These are phyloP conservation scores for Leucophenga montana DNA, from an alignment of 2,888 invertebrate genomes.

Conservation along the genomic window DNA sequence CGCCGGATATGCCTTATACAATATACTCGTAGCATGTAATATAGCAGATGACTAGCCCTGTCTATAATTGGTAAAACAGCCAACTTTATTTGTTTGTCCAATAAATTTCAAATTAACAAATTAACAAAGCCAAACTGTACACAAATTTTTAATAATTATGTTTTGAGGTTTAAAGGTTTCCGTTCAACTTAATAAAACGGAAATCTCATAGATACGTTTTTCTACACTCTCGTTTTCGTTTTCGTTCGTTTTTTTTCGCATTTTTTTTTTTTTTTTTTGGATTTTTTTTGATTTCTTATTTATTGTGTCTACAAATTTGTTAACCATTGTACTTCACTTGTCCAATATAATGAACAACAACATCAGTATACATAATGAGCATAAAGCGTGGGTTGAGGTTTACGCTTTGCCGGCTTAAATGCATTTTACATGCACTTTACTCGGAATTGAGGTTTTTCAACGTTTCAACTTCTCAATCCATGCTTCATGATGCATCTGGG, in stretches of 20 bases:
- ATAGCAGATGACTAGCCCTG: not conserved
- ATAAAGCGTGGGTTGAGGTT: not conserved
- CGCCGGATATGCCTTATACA: not conserved
- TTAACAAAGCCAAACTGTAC: not conserved
- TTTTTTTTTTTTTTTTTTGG: too few relatives aligned
- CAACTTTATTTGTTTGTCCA: not conserved
- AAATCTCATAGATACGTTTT: slow-evolving; percentile 22
- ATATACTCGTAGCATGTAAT: not conserved
- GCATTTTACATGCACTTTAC: not conserved
- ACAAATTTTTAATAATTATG: slow-evolving; percentile 8
- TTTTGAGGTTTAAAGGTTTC: slow-evolving; percentile 30
- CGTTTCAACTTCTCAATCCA: not conserved
- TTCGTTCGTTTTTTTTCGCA: too few relatives aligned
- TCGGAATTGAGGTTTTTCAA: not conserved
- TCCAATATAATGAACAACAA: not conserved
- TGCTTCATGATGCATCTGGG: slow-evolving; percentile 31
- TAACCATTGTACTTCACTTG: slow-evolving; percentile 10
- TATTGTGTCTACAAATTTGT: not conserved
- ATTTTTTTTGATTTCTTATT: too few relatives aligned
- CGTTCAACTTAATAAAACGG: slow-evolving; percentile 18
- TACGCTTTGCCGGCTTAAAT: not conserved
- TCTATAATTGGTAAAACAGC: not conserved
- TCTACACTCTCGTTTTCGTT: not conserved
- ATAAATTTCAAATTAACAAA: not conserved
- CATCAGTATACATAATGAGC: not conserved